Base-by-base conservation (phyloP, 92 coral and sea anemone species). In the Epizoanthus fatuus region DNA sequence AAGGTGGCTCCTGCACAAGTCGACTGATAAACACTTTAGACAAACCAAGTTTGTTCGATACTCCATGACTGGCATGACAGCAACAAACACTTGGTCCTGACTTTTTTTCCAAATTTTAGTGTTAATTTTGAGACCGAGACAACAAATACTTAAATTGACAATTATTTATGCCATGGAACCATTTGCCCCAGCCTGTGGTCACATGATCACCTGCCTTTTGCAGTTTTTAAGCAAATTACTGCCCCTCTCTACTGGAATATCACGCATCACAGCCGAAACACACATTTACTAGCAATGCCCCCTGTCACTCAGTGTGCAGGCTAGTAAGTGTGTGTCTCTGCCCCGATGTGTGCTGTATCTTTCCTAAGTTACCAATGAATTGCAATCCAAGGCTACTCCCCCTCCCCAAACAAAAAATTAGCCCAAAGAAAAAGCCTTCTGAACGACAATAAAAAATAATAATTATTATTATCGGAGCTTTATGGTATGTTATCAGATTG, bases 211-310 rank as follows among this genome's bases (percentile, higher is more conserved):
- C n/a, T 7, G 3, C 0, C 9, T 38, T 58, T 25, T 39, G 53
- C 35, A 16, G 4, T 15, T 37, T 2, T 20, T 22, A 19, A 5
- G 1, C 52, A 25, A 65, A 0, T 10, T 65, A 11, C 40, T 29
- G 17, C 37, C 64, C 16, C 64, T 71, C 76, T 74, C 80, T 74
- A 74, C 80, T 74, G 80, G 80, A 62, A 53, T 59, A 77, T 60
- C 82, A 77, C 82, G 44, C 39, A 39, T 60, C 57, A 39, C 40
- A 3, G 44, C 70, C 20, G 47, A 20, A n/a, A 12, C 65, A 77
- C 70, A 62, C 53, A 15, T 14, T 9, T 57, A 62, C 67, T 32
- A n/a, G 3, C 16, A 2, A 14, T 40, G 5, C 9, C 14, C 2
- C 53, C 11, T 39, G 32, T 9, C 11, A 16, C 32, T 17, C 13